Evolutionary conservation across 2,888 invertebrate genomes (phyloP), one percentile per base, ranked within the genome.

Genomic region (Lucinisca nassula): DNA sequence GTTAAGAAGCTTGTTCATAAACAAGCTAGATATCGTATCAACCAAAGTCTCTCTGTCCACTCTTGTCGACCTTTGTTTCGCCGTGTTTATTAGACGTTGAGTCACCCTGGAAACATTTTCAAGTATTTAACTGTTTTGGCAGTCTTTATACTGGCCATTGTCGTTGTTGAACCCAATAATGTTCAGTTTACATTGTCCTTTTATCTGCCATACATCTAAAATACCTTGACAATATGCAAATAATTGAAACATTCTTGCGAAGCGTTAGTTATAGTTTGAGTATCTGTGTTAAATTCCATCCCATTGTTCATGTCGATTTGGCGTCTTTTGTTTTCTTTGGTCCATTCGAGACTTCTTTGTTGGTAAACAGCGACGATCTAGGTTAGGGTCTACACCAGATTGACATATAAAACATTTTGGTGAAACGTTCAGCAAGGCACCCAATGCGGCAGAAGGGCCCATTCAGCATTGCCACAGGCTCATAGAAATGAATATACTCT

Each of bases 81-180:
- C 6, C 67, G 67, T 67, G 67, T 35, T 35, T 35, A 35, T 21
- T 35, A 17, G n/a, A 21, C 2, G 12, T 67, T 67, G 67, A 67
- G 67, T 67, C 67, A 67, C 67, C 67, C 35, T 67, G n/a, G 67
- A 67, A 67, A 67, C 67, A 67, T 67, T 67, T 35, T 67, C 67
- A 67, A 67, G 67, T 27, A 30, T 67, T 67, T 67, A 35, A 67
- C 3, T 35, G 21, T 67, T 67, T 67, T 67, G 67, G 35, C 67
- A 67, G 67, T 24, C 67, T 67, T 35, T 67, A 21, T 35, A 14
- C 32, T 30, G 10, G 24, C 67, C 6, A 32, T 67, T 67, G 67
- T 67, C 17, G 21, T 24, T 4, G 35, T 1, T 21, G 32, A 67
- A 67, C 67, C 35, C 32, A 67, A 35, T 67, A 35, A 67, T 35